A percentile compares a stretch with the other conserved stretches of the same genome.
Conservation (phyloP, 2,797 vertebrate genomes). For the Eulemur rubriventer region DNA sequence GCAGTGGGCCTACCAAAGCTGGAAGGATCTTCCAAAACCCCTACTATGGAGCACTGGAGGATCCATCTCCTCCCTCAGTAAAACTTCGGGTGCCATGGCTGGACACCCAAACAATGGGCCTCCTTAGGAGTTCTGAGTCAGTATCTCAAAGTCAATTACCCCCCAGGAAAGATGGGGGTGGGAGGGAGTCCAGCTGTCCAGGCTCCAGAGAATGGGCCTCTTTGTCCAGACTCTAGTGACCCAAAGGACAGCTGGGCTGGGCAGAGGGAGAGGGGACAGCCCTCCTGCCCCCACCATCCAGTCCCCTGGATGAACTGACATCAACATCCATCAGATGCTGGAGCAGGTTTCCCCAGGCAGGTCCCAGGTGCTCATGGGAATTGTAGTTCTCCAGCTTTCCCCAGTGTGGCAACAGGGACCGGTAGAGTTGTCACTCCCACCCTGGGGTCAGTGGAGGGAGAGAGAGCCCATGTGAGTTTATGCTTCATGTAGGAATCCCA, state of each 20-base stretch:
- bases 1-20: background rate
- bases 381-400: background rate
- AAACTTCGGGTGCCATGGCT: background rate
- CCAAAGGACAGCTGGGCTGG: conserved; percentile 59
- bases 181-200: conserved; percentile 44
- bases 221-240: conserved; percentile 64
- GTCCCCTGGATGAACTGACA: background rate
- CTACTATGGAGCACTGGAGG: background rate
- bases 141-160: conserved; percentile 41
- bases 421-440: background rate
- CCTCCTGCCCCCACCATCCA: background rate
- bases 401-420: background rate
- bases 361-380: conserved; percentile 9
- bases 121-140: background rate
- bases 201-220: conserved; percentile 58
- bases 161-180: background rate
- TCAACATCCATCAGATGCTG: background rate
- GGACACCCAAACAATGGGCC: conserved; percentile 9
- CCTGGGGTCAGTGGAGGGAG: background rate
- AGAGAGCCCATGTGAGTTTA: background rate
- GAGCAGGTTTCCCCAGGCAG: background rate
- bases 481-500: background rate
- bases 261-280: background rate
- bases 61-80: background rate
- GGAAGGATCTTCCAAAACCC: background rate